A percentile compares a stretch with the other conserved stretches of the same genome.
Conservation (phyloP, 2,888 invertebrate genomes). For the Pherbina coryleti region DNA sequence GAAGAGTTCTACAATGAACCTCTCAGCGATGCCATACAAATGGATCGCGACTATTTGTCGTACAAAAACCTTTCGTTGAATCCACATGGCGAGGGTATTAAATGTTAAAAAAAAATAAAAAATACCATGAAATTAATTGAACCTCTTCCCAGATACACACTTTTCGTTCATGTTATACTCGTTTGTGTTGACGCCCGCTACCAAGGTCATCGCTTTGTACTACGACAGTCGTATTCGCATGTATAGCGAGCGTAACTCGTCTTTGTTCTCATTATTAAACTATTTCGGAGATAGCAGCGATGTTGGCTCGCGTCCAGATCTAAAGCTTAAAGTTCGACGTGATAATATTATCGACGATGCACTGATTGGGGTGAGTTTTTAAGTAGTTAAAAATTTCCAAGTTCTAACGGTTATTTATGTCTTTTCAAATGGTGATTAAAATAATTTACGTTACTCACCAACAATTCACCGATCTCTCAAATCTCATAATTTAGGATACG, state of each 20-base stretch:
- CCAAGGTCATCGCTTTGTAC: slow-evolving; percentile 91
- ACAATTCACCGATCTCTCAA: too few species aligned
- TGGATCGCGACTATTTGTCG: slow-evolving; percentile 93
- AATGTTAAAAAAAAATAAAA: background rate
- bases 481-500: too few species aligned
- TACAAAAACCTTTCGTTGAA: slow-evolving; percentile 77
- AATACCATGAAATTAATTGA: background rate
- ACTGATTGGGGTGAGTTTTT: slow-evolving; percentile 76
- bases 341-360: slow-evolving; percentile 93
- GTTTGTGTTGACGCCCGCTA: slow-evolving; percentile 91
- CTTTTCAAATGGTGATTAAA: too few species aligned
- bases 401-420: too few species aligned
- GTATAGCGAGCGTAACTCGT: slow-evolving; percentile 91
- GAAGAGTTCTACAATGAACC: slow-evolving; percentile 96
- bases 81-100: slow-evolving; percentile 54
- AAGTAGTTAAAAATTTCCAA: too few species aligned
- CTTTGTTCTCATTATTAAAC: slow-evolving; percentile 79
- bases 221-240: slow-evolving; percentile 95
- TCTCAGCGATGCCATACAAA: slow-evolving; percentile 91
- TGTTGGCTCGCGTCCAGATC: slow-evolving; percentile 85
- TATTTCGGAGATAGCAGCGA: slow-evolving; percentile 85
- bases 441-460: too few species aligned
- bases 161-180: slow-evolving; percentile 93
- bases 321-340: slow-evolving; percentile 84
- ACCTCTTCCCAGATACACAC: slow-evolving; percentile 71